Evolutionary conservation across 1,140 invertebrate genomes (phyloP).

Genomic region (Lordiphosa collinella): DNA sequence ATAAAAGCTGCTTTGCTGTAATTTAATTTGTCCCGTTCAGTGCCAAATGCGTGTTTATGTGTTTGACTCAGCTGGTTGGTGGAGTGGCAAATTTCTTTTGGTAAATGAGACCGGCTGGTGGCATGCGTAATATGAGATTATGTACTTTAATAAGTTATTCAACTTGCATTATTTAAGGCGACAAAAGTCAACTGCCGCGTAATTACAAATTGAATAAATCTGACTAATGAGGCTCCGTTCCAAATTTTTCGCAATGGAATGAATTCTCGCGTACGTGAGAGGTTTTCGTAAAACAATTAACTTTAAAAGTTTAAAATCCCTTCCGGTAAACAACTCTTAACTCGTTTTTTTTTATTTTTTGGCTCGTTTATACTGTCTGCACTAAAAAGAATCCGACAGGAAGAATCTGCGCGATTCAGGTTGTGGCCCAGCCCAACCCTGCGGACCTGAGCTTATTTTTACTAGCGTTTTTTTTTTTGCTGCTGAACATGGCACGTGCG

Average conservation of each 20-base stretch:
- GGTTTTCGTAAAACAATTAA: constrained; percentile 36
- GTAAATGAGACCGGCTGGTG: constrained; percentile 2
- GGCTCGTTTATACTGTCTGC: constrained; percentile 44
- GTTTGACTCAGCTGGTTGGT: constrained; percentile 33
- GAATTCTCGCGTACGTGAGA: constrained; percentile 2
- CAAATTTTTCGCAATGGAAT: constrained; percentile 1
- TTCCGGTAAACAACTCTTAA: constrained; percentile 3
- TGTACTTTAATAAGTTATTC: constrained; percentile 21
- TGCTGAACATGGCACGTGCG: constrained; percentile 39
- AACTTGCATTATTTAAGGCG: constrained; percentile 42
- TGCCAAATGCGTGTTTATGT: constrained; percentile 65
- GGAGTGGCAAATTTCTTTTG: not conserved
- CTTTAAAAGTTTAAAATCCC: constrained; percentile 12
- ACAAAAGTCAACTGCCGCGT: constrained; percentile 25
- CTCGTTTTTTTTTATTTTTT: constrained; percentile 14
- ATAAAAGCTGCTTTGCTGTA: constrained; percentile 69
- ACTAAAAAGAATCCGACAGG: constrained; percentile 49
- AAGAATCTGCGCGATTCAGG: constrained; percentile 45
- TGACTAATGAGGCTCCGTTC: constrained; percentile 3
- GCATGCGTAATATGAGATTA: constrained; percentile 26
- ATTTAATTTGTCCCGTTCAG: constrained; percentile 67
- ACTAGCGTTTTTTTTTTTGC: constrained; percentile 23
- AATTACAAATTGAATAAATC: constrained; percentile 53
- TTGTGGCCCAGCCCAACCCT: constrained; percentile 19
- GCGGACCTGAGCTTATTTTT: constrained; percentile 30